Evolutionary conservation across 2,888 invertebrate genomes (phyloP).

Genomic region (Metalampra italica): DNA sequence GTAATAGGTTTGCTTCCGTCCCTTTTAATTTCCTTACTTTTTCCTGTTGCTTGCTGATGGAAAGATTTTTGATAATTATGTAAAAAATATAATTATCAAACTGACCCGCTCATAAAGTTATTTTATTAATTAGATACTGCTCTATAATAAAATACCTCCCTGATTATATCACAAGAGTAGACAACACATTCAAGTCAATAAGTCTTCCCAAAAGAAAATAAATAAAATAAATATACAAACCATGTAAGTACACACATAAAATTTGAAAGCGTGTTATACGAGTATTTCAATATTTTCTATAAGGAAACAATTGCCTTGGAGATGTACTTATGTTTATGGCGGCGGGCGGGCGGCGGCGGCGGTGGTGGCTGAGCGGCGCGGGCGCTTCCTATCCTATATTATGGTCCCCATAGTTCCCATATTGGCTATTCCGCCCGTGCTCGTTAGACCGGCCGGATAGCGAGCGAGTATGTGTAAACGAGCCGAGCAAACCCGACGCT

Average conservation of each 20-base stretch:
- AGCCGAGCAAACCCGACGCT: constrained; percentile 66
- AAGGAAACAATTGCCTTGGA: constrained; percentile 54
- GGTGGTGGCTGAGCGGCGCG: constrained; percentile 24
- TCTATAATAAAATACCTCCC: too few relatives aligned
- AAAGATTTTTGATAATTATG: too few relatives aligned
- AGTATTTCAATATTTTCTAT: constrained; percentile 31
- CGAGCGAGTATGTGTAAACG: constrained; percentile 72
- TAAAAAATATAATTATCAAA: too few relatives aligned
- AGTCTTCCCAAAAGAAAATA: neutral
- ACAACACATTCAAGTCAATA: neutral
- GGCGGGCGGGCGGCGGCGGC: constrained; percentile 27
- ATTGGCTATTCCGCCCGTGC: constrained; percentile 50
- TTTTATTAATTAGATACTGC: too few relatives aligned
- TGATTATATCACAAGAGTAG: too few relatives aligned
- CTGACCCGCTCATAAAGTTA: too few relatives aligned
- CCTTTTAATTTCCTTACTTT: too few relatives aligned
- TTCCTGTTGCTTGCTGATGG: too few relatives aligned
- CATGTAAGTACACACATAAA: constrained; percentile 7
- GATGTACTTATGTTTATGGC: constrained; percentile 58
- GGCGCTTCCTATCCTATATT: constrained; percentile 49
- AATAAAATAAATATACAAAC: neutral
- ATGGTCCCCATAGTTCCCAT: too few relatives aligned
- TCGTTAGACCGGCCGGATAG: constrained; percentile 58
- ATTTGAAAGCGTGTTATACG: constrained; percentile 13
- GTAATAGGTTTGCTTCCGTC: too few relatives aligned